A percentile compares a stretch with the other conserved stretches of the same genome.
These are phyloP conservation scores for Chelon labrosus DNA, from an alignment of 2,797 vertebrate species.

Conservation along the genomic window DNA sequence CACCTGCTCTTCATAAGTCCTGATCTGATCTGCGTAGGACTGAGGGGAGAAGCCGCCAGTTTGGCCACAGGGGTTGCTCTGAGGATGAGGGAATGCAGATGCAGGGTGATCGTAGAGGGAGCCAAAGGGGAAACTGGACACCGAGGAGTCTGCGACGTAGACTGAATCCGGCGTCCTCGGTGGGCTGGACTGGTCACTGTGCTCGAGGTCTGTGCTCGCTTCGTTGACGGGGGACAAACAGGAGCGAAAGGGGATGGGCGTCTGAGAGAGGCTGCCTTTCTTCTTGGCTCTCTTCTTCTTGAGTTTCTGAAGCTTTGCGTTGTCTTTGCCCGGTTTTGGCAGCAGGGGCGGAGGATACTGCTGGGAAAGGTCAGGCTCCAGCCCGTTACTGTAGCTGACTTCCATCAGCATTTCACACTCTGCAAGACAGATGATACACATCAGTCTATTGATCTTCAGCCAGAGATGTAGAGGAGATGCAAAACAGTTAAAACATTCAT, in stretches of 20 bases:
- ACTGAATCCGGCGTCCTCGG: conserved; percentile 78
- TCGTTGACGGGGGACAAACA: conserved; percentile 94
- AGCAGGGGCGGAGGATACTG: conserved; percentile 88
- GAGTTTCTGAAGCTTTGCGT: conserved; percentile 90
- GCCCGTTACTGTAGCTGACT: conserved; percentile 74
- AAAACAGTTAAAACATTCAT: not conserved
- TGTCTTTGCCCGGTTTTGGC: conserved; percentile 94
- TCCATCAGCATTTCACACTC: conserved; percentile 89
- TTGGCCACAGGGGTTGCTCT: conserved; percentile 70
- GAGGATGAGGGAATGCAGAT: conserved; percentile 79
- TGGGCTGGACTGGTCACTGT: conserved; percentile 81
- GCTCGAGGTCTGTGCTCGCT: conserved; percentile 90
- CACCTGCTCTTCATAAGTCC: conserved; percentile 71
- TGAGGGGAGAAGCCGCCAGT: conserved; percentile 73
- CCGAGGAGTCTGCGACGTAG: conserved; percentile 53
- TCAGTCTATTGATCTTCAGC: conserved; percentile 6
- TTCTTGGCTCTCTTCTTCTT: conserved; percentile 91
- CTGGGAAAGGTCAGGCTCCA: conserved; percentile 76
- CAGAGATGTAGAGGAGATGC: not conserved
- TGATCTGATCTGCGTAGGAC: conserved; percentile 48
- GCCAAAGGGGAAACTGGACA: conserved; percentile 69
- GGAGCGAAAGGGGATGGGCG: conserved; percentile 86
- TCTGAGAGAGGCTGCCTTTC: conserved; percentile 79
- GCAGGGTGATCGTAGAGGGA: conserved; percentile 60
- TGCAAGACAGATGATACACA: conserved; percentile 62